A percentile compares a stretch with the other conserved stretches of the same genome.
These are phyloP conservation scores for Stichopus horrens DNA, from an alignment of 53 echinoderm and acorn worm species.

Conservation along the genomic window DNA sequence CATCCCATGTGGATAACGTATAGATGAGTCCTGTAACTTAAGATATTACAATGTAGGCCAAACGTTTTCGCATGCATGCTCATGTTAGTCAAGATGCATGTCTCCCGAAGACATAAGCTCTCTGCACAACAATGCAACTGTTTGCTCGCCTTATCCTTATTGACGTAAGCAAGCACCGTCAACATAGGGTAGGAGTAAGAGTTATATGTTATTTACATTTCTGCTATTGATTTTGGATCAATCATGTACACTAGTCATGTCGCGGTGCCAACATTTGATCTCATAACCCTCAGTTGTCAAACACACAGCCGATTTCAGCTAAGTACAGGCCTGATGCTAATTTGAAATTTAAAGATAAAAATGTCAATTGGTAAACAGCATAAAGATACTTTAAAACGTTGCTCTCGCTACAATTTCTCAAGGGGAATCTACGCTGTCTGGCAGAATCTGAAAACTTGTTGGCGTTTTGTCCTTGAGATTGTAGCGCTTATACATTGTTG, in stretches of 20 bases:
- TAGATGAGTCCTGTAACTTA: no score
- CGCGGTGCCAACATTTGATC: constrained; percentile 17
- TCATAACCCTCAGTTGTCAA: constrained; percentile 37
- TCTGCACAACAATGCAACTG: no score
- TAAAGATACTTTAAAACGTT: constrained; percentile 18
- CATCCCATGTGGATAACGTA: no score
- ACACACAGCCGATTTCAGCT: not conserved
- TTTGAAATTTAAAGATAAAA: constrained; percentile 38
- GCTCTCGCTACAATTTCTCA: constrained; percentile 23
- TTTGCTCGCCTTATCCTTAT: not conserved
- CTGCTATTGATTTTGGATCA: constrained; percentile 1
- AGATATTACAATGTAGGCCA: not conserved
- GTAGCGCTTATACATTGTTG: not conserved
- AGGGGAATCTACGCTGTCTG: constrained; percentile 4
- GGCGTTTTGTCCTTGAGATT: constrained; percentile 34
- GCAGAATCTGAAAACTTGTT: constrained; percentile 2
- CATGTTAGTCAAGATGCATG: not conserved
- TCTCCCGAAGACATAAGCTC: not conserved
- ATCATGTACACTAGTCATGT: constrained; percentile 2
- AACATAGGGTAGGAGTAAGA: not conserved
- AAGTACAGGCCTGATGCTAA: not conserved
- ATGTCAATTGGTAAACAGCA: constrained; percentile 20
- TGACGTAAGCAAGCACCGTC: not conserved
- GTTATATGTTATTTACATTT: not conserved
- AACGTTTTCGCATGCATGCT: not conserved